Evolutionary conservation across 2,888 invertebrate genomes (phyloP).

Genomic region (Ochropleura plecta): DNA sequence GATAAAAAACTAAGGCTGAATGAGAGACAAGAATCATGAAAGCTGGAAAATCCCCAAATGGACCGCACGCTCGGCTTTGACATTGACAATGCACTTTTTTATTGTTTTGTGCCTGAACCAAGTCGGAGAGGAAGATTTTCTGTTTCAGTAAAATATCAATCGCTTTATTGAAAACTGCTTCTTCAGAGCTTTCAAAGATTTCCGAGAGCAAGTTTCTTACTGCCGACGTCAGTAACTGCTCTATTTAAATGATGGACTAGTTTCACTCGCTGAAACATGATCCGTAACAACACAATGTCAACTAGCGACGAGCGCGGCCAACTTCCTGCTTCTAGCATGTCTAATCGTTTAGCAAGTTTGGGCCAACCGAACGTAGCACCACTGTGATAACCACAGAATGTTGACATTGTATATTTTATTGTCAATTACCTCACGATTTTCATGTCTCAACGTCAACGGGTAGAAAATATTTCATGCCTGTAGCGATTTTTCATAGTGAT

Average conservation of each 20-base stretch:
- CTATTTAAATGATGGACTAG: conserved; percentile 10
- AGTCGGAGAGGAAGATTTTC: neutral
- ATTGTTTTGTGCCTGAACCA: neutral
- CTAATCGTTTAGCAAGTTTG: conserved; percentile 64
- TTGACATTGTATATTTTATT: conserved; percentile 68
- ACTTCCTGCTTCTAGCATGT: conserved; percentile 60
- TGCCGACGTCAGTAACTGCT: neutral
- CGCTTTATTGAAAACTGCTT: neutral
- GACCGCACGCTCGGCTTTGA: conserved; percentile 4
- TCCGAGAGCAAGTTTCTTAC: neutral
- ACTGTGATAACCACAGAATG: conserved; percentile 59
- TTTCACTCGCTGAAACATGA: conserved; percentile 30
- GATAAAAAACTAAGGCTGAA: conserved; percentile 44
- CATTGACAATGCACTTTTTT: conserved; percentile 24
- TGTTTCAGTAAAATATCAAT: neutral
- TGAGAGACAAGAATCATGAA: conserved; percentile 32
- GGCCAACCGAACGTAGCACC: conserved; percentile 49
- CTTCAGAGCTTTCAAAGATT: neutral
- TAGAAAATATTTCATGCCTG: conserved; percentile 51
- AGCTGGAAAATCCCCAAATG: conserved; percentile 47
- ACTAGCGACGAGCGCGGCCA: conserved; percentile 35
- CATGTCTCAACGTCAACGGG: conserved; percentile 79
- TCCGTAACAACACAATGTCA: conserved; percentile 23
- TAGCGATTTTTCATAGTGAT: conserved; percentile 39
- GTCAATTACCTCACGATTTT: conserved; percentile 75